Conservation (phyloP, 2,797 vertebrate species). For the Sebastolobus altivelis region DNA sequence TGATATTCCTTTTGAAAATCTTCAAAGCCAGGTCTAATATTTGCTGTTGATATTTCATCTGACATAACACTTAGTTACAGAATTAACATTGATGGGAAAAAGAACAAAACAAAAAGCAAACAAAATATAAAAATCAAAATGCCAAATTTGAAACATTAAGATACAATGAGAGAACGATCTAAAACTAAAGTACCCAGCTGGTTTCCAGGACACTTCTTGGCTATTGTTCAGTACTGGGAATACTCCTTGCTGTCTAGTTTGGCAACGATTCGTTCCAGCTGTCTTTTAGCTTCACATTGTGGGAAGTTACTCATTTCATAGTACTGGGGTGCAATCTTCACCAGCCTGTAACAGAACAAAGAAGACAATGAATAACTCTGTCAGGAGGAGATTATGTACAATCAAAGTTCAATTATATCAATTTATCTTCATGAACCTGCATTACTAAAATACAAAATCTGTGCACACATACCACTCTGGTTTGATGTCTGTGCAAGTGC, state of each 20-base stretch:
- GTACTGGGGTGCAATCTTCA: slow-evolving; percentile 97
- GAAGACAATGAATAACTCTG: background rate
- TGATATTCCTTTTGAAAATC: slow-evolving; percentile 76
- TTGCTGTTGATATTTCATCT: slow-evolving; percentile 67
- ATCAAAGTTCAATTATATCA: rapidly evolving
- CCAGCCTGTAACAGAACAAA: slow-evolving; percentile 86
- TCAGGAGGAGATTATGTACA: background rate
- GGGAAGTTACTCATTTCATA: slow-evolving; percentile 99
- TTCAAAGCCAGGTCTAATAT: slow-evolving; percentile 64
- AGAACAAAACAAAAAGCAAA: slow-evolving; percentile 54
- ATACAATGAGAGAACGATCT: slow-evolving; percentile 76
- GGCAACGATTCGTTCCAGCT: slow-evolving; percentile 96
- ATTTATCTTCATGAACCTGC: background rate
- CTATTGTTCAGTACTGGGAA: slow-evolving; percentile 90
- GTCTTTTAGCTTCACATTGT: slow-evolving; percentile 97
- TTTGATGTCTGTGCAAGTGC: slow-evolving; percentile 96
- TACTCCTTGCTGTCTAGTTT: slow-evolving; percentile 98
- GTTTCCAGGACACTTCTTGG: slow-evolving; percentile 65
- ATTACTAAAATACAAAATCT: background rate
- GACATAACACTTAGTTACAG: slow-evolving; percentile 72
- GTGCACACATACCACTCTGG: slow-evolving; percentile 89
- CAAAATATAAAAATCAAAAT: slow-evolving; percentile 90
- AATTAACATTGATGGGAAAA: slow-evolving; percentile 64
- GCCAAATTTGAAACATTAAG: slow-evolving; percentile 90
- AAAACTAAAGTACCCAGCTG: slow-evolving; percentile 81